Evolutionary conservation across 1,140 invertebrate species (phyloP).

Genomic region (Brachystomella parvula): DNA sequence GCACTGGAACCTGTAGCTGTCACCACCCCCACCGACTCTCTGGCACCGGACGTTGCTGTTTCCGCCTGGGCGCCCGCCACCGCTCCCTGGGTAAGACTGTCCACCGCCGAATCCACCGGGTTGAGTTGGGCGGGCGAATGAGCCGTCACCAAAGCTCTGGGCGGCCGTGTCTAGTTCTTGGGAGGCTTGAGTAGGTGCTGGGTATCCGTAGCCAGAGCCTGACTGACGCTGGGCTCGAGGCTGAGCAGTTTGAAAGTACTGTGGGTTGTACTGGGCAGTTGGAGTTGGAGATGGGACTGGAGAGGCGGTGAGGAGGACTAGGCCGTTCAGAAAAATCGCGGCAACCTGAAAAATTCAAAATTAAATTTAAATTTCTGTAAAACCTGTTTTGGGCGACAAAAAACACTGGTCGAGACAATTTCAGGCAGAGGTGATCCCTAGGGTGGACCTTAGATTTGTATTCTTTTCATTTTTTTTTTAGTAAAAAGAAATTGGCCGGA

Average conservation of each 20-base stretch:
- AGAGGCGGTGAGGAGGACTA: not conserved
- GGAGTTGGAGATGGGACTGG: not conserved
- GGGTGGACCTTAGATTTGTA: not conserved
- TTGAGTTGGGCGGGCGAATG: conserved; percentile 1
- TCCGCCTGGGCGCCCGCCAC: conserved; percentile 2
- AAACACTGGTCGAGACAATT: too few species aligned
- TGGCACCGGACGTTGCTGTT: not conserved
- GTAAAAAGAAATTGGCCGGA: conserved; percentile 1
- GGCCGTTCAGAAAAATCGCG: conserved; percentile 1
- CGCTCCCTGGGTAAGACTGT: not conserved
- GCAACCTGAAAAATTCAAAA: not conserved
- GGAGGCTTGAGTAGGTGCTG: not conserved
- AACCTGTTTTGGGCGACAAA: too few species aligned
- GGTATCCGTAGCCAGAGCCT: not conserved
- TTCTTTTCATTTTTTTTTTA: too few species aligned
- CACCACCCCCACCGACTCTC: not conserved
- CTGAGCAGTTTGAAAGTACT: not conserved
- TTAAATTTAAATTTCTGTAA: not conserved
- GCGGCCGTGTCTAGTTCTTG: conserved; percentile 4
- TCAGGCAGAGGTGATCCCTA: not conserved
- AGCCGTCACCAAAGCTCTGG: not conserved
- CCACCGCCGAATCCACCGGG: conserved; percentile 4
- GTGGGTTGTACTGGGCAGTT: conserved; percentile 5
- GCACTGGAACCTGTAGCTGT: not conserved
- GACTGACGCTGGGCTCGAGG: conserved; percentile 5